These are phyloP conservation scores for Coccyzus lansbergi DNA, from an alignment of 2,797 vertebrate species.

Conservation along the genomic window DNA sequence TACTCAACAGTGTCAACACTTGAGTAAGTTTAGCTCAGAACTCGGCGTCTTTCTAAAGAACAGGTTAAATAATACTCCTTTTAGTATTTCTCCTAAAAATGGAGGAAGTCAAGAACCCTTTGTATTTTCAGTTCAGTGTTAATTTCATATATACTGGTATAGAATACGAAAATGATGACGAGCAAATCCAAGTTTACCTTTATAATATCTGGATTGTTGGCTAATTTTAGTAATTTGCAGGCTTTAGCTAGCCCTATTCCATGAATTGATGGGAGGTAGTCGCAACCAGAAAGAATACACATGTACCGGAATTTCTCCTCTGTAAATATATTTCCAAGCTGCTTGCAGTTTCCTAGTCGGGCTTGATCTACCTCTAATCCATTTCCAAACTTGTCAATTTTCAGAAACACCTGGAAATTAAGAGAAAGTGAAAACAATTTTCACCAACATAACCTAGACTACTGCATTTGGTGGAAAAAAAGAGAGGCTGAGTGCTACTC, in stretches of 20 bases:
- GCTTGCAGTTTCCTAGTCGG: constrained; percentile 89
- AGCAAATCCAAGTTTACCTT: constrained; percentile 80
- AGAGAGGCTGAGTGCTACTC: not conserved
- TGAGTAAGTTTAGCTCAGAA: not conserved
- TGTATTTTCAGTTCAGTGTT: not conserved
- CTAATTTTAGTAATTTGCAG: constrained; percentile 88
- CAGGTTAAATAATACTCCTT: not conserved
- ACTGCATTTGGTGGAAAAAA: not conserved
- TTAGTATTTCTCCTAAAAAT: not conserved
- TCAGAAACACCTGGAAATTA: constrained; percentile 90
- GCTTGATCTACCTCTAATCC: constrained; percentile 91
- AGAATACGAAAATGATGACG: not conserved
- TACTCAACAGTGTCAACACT: not conserved
- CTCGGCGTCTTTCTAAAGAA: not conserved
- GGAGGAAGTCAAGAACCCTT: not conserved
- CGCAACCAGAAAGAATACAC: constrained; percentile 98
- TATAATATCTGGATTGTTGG: constrained; percentile 93
- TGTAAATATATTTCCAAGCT: constrained; percentile 92
- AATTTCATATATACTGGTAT: not conserved
- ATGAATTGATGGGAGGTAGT: constrained; percentile 92
- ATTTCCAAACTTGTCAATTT: constrained; percentile 96
- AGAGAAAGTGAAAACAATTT: constrained; percentile 5
- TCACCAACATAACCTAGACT: not conserved
- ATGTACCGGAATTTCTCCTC: constrained; percentile 97
- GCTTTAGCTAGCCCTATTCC: constrained; percentile 97